Conservation (phyloP, 2,113 vertebrate species). For the Manacus vitellinus region DNA sequence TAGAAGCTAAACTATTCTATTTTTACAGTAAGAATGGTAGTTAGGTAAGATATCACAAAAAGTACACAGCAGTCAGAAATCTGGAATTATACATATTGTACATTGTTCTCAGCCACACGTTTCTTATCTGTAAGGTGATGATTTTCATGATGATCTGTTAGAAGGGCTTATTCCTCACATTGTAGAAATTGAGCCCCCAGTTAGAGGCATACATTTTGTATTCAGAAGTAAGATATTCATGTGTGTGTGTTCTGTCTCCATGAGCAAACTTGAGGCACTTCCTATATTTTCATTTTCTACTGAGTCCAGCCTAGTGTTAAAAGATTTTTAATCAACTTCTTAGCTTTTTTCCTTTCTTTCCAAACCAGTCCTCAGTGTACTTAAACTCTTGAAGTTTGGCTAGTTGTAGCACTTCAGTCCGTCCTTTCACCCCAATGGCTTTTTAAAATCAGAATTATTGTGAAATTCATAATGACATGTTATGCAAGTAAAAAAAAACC, state of each 20-base stretch:
- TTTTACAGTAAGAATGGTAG: background rate
- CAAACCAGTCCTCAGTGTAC: background rate
- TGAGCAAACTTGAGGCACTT: background rate
- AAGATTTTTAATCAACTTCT: background rate
- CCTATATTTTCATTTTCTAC: background rate
- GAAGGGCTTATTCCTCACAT: background rate
- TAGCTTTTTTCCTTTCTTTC: background rate
- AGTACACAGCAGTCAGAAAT: background rate
- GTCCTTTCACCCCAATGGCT: background rate
- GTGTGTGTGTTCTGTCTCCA: background rate
- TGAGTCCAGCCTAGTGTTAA: background rate
- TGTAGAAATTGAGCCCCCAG: background rate
- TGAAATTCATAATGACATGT: background rate
- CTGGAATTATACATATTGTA: accelerated
- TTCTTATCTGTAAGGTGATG: background rate
- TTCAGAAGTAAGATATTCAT: background rate
- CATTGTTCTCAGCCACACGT: accelerated
- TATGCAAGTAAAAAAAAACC: background rate
- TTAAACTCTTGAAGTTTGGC: background rate
- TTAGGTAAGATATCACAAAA: background rate
- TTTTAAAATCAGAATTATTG: background rate
- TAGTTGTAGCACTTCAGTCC: background rate
- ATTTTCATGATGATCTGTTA: background rate
- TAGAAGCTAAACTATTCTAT: background rate
- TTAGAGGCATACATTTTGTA: background rate